Base-by-base conservation (phyloP, 2,113 vertebrate genomes). In the Jacana jacana region DNA sequence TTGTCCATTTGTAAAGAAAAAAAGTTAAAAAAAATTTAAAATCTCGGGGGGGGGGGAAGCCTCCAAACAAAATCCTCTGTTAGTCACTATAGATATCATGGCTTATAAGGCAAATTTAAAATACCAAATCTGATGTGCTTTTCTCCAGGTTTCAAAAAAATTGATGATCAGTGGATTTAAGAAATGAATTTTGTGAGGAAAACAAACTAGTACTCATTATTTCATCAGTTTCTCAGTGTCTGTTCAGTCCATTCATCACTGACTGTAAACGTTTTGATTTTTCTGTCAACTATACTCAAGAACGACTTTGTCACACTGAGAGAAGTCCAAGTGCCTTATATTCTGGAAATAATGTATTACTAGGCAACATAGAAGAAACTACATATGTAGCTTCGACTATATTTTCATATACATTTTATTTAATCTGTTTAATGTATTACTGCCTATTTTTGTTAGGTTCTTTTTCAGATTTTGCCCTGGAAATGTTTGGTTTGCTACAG, bases 1-100 rank as follows among this genome's bases (percentile, higher is more conserved):
- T 17, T 63, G 51, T 70, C 10, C 25, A n/a, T 54, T 30, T 39
- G 16, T 27, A 46, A 46, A 46, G 18, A 46, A 46, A 28, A 52
- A 3, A 16, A n/a, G n/a, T n/a, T n/a, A n/a, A n/a, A n/a, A n/a
- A n/a, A n/a, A n/a, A n/a, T n/a, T n/a, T n/a, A 13, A 68, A 58
- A 63, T 18, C 17, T 4, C n/a, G n/a, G 7, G 8, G 1, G 1
- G 2, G 3, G 46, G 58, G 27, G n/a, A 6, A 2, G 0, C 39
- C 19, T 68, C 31, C 23, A 51, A 46, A 64, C 25, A 37, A 86
- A 70, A n/a, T 40, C 22, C 12, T 58, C 20, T 85, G 7, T 37
- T 61, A 24, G 27, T 58, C 64, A 33, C 6, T 64, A 8, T 9
- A 54, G 12, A 18, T 58, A n/a, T 7, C 20, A 58, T 73, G 23